Evolutionary conservation across 2,113 vertebrate genomes (phyloP), one percentile per base, ranked within the genome.

Genomic region (Puntigrus tetrazona): DNA sequence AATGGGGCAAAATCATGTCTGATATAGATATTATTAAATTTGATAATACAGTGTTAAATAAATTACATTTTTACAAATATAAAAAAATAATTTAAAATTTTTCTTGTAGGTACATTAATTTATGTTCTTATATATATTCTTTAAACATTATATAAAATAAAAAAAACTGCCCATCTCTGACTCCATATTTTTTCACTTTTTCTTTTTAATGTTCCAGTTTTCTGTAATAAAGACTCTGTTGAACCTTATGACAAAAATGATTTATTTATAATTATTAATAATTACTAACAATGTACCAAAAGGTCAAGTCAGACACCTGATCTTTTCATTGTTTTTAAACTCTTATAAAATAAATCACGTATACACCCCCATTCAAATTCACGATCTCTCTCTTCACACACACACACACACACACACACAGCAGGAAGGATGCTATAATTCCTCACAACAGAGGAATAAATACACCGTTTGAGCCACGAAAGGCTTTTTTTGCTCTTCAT

Each of bases 211-310:
- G 10, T 14, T 0, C 11, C 69, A 14, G 25, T n/a, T 16, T 72
- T 14, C 11, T 72, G 11, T 27, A 22, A 78, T 55, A 57, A 3
- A 22, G 50, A 78, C n/a, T 9, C 16, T 8, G 13, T 50, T 7
- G 0, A 78, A 75, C 29, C 74, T 84, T 78, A 78, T 82, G 52
- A 74, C 57, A 88, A 89, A 88, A 91, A 88, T 89, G 89, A 86
- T 87, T 31, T 85, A 18, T 91, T 41, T 45, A 84, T 91, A 84
- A 85, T 90, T 87, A 80, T 92, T 88, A 82, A 38, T 82, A 63
- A 82, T 88, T 89, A 78, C 85, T 86, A 90, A 90, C 91, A 91
- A 89, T 87, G 81, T 89, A 91, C 90, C 84, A 88, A 83, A 87
- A 79, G 85, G 85, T 57, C 81, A 70, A 31, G 90, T 86, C 84